These are phyloP conservation scores for Smutsia gigantea DNA, from an alignment of 2,797 vertebrate species.

Conservation along the genomic window DNA sequence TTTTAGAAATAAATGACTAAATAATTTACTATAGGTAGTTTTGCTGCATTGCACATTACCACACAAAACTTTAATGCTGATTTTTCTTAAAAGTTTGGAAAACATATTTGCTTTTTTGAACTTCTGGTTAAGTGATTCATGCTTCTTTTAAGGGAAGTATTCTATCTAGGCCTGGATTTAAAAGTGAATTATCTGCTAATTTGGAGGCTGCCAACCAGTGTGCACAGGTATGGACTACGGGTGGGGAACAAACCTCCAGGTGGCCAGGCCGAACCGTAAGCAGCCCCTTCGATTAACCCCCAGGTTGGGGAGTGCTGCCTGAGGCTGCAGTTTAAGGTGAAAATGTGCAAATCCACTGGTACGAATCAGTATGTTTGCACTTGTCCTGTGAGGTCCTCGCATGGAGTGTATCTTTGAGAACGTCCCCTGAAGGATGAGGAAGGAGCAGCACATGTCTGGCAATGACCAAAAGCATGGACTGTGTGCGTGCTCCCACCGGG, in stretches of 20 bases:
- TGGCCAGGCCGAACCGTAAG: not conserved
- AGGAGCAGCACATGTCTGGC: not conserved
- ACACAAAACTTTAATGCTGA: not conserved
- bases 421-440: not conserved
- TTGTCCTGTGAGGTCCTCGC: not conserved
- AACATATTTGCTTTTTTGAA: not conserved
- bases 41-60: slow-evolving; percentile 41
- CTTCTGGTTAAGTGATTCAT: slow-evolving; percentile 14
- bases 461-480: accelerated
- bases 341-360: not conserved
- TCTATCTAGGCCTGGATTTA: not conserved
- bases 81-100: slow-evolving; percentile 20
- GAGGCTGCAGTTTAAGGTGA: not conserved
- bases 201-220: not conserved
- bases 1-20: slow-evolving; percentile 52
- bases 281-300: not conserved
- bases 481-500: not conserved
- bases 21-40: slow-evolving; percentile 19
- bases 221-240: not conserved
- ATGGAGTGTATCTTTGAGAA: not conserved
- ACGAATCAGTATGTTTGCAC: not conserved
- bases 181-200: not conserved
- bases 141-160: slow-evolving; percentile 4
- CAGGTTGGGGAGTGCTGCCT: not conserved
- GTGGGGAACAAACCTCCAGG: not conserved